Conservation (phyloP, 2,797 vertebrate species). For the Sorex maritimensis region DNA sequence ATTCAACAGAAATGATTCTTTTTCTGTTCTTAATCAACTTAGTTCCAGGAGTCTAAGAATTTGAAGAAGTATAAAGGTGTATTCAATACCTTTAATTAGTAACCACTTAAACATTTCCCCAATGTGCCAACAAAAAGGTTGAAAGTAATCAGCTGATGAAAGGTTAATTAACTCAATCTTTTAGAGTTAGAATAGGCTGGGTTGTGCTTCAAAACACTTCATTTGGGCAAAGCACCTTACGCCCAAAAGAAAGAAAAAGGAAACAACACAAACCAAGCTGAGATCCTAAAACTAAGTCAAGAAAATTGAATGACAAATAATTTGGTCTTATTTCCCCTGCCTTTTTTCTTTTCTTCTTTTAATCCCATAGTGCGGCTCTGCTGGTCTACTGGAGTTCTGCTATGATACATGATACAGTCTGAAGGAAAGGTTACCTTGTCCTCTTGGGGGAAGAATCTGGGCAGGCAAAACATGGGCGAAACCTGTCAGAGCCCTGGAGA, state of each 20-base stretch:
- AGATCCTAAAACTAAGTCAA: constrained; percentile 44
- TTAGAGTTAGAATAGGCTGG: constrained; percentile 77
- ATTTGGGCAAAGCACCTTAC: constrained; percentile 39
- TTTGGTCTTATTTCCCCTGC: no score
- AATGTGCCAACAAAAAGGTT: constrained; percentile 79
- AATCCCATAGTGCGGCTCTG: background rate
- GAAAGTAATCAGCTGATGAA: constrained; percentile 81
- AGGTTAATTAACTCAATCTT: constrained; percentile 78
- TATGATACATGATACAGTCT: background rate
- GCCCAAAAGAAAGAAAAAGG: background rate
- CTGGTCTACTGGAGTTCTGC: background rate
- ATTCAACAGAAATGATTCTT: constrained; percentile 21
- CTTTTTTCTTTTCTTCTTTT: background rate
- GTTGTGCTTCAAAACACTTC: constrained; percentile 58
- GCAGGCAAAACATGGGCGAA: background rate
- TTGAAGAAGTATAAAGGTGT: constrained; percentile 70
- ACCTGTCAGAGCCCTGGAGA: background rate
- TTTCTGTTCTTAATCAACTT: constrained; percentile 77
- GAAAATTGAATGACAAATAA: background rate
- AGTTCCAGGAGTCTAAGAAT: constrained; percentile 73
- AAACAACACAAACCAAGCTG: constrained; percentile 48
- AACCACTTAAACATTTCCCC: constrained; percentile 76
- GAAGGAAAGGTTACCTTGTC: background rate
- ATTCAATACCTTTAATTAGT: constrained; percentile 82
- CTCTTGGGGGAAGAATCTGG: background rate